phyloP scores from a whole-genome alignment of 2,888 invertebrate genomes.

The Taphrorychus bicolor region DNA sequence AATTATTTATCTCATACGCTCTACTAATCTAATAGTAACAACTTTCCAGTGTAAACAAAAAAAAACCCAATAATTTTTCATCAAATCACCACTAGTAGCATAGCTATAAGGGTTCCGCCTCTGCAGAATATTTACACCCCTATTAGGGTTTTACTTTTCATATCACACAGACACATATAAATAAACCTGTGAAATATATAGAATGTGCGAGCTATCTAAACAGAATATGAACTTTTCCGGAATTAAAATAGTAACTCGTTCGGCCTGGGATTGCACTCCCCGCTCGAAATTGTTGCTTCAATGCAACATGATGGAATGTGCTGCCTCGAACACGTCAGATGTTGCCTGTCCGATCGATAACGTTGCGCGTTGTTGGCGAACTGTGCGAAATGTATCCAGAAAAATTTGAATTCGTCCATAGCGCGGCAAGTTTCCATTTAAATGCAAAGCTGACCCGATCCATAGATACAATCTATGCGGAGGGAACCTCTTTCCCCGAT shows the following conservation, averaged over 20 bases:
- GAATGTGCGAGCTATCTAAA: no score
- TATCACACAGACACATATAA: no score
- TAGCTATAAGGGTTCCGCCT: no score
- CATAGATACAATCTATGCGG: conserved; percentile 21
- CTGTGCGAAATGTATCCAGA: conserved; percentile 6
- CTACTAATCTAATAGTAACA: no score
- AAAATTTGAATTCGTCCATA: background rate
- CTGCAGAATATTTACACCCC: no score
- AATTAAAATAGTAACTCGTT: conserved; percentile 14
- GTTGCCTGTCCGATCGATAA: conserved; percentile 30
- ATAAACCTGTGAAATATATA: no score
- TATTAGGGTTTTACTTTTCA: no score
- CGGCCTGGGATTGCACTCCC: conserved; percentile 24
- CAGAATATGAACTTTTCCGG: background rate
- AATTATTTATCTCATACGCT: no score
- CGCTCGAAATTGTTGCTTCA: conserved; percentile 36
- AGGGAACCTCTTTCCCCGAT: conserved; percentile 10
- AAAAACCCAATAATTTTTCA: no score
- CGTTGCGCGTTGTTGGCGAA: conserved; percentile 1
- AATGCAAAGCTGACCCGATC: conserved; percentile 10
- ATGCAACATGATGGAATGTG: conserved; percentile 37
- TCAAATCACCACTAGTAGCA: no score
- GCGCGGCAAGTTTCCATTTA: background rate
- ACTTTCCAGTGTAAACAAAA: no score
- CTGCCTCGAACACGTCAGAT: conserved; percentile 24